Evolutionary conservation across 2,888 invertebrate genomes (phyloP).

Genomic region (Pherbina coryleti): DNA sequence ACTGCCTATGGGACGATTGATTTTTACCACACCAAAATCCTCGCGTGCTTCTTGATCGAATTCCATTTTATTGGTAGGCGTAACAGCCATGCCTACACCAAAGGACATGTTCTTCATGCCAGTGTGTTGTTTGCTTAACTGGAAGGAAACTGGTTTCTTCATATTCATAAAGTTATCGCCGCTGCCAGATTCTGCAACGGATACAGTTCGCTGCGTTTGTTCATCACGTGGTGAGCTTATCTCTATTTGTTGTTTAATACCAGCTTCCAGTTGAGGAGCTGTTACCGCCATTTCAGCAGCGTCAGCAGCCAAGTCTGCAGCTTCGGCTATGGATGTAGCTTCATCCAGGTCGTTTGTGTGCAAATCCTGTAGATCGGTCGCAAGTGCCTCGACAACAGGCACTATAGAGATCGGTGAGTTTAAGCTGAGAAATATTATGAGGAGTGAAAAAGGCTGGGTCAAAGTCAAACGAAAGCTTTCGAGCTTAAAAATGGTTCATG

Average conservation of each 20-base stretch:
- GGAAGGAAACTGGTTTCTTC: constrained; percentile 61
- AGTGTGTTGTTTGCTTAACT: constrained; percentile 67
- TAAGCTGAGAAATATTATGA: constrained; percentile 5
- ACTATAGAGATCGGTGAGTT: not conserved
- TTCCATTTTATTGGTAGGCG: constrained; percentile 69
- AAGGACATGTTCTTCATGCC: constrained; percentile 69
- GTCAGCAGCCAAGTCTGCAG: constrained; percentile 20
- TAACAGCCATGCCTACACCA: constrained; percentile 68
- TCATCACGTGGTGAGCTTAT: constrained; percentile 29
- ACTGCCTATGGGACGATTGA: constrained; percentile 63
- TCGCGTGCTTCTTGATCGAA: constrained; percentile 66
- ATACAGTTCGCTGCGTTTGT: constrained; percentile 35
- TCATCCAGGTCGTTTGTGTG: constrained; percentile 44
- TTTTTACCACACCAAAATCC: constrained; percentile 67
- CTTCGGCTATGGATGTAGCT: constrained; percentile 20
- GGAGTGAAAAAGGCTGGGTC: not conserved
- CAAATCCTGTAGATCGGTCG: constrained; percentile 50
- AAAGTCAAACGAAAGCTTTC: not conserved
- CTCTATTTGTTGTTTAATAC: not conserved
- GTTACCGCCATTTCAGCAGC: constrained; percentile 37
- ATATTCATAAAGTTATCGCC: constrained; percentile 46
- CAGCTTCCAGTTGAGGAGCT: constrained; percentile 32
- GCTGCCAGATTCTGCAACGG: constrained; percentile 40
- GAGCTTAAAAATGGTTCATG: too few relatives aligned
- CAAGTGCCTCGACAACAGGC: constrained; percentile 46